Conservation (phyloP, 1,140 invertebrate species). For the Rhynchophorus ferrugineus region DNA sequence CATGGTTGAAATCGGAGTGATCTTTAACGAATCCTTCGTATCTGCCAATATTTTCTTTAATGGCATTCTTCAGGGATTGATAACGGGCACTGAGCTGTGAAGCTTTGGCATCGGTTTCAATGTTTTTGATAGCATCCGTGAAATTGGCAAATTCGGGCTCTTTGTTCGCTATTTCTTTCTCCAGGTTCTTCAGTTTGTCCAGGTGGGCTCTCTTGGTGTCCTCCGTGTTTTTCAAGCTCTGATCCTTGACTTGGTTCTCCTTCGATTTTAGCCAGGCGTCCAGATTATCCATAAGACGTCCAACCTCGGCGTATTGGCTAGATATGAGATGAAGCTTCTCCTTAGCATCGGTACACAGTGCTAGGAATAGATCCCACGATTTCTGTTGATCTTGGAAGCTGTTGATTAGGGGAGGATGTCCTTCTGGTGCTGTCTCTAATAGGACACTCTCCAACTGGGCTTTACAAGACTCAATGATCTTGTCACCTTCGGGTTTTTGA, state of each 20-base stretch:
- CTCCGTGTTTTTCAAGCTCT: conserved; percentile 77
- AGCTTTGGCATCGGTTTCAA: conserved; percentile 71
- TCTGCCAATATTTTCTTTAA: conserved; percentile 68
- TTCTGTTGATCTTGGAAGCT: conserved; percentile 68
- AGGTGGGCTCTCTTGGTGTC: conserved; percentile 76
- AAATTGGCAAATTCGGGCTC: conserved; percentile 63
- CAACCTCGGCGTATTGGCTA: conserved; percentile 72
- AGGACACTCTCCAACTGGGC: conserved; percentile 64
- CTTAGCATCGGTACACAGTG: conserved; percentile 59
- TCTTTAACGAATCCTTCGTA: conserved; percentile 82
- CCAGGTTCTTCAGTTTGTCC: conserved; percentile 66
- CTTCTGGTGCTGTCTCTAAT: conserved; percentile 68
- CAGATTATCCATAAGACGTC: conserved; percentile 65
- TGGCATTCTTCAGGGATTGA: conserved; percentile 73
- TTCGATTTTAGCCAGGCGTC: conserved; percentile 78
- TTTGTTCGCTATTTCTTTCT: conserved; percentile 66
- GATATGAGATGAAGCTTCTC: conserved; percentile 63
- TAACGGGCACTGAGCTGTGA: conserved; percentile 77
- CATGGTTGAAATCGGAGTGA: conserved; percentile 73
- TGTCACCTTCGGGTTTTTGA: conserved; percentile 65
- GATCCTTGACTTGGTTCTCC: conserved; percentile 80
- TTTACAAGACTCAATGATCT: conserved; percentile 62
- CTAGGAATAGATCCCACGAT: conserved; percentile 70
- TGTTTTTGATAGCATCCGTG: conserved; percentile 59
- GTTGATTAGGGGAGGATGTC: conserved; percentile 65